Conservation (phyloP, 2,113 vertebrate genomes). For the Hemicordylus capensis region DNA sequence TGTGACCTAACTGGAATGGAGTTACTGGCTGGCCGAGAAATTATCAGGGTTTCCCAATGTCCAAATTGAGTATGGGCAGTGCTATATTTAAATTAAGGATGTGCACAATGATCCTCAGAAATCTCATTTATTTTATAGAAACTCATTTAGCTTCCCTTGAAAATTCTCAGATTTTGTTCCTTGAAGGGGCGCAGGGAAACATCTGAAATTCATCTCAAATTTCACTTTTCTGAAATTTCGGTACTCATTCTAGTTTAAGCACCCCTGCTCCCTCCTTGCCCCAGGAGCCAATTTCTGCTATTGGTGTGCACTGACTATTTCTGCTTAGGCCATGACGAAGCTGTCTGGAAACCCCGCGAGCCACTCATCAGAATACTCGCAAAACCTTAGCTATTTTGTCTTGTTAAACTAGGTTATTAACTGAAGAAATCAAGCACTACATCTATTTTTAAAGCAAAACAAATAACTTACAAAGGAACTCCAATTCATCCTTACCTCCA, state of each 20-base stretch:
- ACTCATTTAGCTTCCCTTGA: too few species aligned
- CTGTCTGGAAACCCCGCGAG: neutral
- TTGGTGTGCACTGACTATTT: neutral
- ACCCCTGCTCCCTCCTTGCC: neutral
- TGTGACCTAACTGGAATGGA: neutral
- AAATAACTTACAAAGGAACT: neutral
- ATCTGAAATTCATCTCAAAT: too few species aligned
- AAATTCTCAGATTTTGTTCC: too few species aligned
- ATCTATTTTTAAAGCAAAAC: neutral
- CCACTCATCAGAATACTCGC: neutral
- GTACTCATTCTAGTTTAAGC: too few species aligned
- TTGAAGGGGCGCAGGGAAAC: too few species aligned
- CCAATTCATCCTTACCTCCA: constrained; percentile 4
- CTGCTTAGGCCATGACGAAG: too few species aligned
- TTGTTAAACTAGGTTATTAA: neutral
- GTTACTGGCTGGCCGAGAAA: neutral
- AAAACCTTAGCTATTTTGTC: neutral
- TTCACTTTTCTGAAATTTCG: too few species aligned
- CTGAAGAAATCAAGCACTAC: neutral
- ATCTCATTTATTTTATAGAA: too few species aligned
- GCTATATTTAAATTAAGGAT: neutral
- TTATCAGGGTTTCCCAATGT: neutral
- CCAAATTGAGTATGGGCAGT: neutral
- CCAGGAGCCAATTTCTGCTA: too few species aligned
- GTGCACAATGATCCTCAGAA: too few species aligned